These are phyloP conservation scores for Thamnaconus septentrionalis DNA, from an alignment of 2,113 vertebrate species.

Conservation along the genomic window DNA sequence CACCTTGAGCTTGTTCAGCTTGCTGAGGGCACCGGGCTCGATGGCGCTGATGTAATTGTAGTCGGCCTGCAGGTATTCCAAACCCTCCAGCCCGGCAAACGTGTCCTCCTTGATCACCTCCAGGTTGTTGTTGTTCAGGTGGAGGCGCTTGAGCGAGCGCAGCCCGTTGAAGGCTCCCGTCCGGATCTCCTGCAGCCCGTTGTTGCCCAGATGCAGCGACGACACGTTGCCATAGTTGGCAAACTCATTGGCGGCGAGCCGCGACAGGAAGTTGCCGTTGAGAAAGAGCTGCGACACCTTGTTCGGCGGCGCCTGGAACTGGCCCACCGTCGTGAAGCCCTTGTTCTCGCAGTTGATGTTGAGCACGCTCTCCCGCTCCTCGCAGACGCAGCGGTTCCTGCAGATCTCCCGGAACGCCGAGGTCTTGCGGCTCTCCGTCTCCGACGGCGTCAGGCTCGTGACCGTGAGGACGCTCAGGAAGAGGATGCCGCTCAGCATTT, in stretches of 20 bases:
- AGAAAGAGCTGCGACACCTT: constrained; percentile 96
- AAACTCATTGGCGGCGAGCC: constrained; percentile 91
- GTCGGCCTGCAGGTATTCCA: constrained; percentile 97
- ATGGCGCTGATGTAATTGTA: constrained; percentile 98
- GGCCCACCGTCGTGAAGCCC: constrained; percentile 90
- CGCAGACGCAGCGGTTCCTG: constrained; percentile 91
- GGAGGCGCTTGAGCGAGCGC: constrained; percentile 89
- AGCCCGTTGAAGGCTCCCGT: constrained; percentile 90
- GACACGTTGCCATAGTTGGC: constrained; percentile 93
- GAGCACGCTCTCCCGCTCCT: constrained; percentile 93
- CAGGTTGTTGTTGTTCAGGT: constrained; percentile 97
- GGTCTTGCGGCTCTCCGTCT: constrained; percentile 92
- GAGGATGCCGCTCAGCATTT: constrained; percentile 95
- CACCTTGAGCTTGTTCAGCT: constrained; percentile 96
- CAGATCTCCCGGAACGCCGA: constrained; percentile 92
- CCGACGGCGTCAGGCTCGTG: constrained; percentile 85
- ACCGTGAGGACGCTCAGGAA: constrained; percentile 91
- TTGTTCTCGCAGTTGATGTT: constrained; percentile 98
- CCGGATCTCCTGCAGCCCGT: constrained; percentile 93
- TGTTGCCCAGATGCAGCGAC: constrained; percentile 95
- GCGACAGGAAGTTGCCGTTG: constrained; percentile 92
- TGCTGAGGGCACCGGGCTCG: constrained; percentile 91
- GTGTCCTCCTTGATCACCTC: constrained; percentile 93
- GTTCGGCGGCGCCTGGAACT: constrained; percentile 89
- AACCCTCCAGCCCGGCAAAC: constrained; percentile 90